phyloP scores from a whole-genome alignment of 2,797 vertebrate species.

The Darevskia nairensis region DNA sequence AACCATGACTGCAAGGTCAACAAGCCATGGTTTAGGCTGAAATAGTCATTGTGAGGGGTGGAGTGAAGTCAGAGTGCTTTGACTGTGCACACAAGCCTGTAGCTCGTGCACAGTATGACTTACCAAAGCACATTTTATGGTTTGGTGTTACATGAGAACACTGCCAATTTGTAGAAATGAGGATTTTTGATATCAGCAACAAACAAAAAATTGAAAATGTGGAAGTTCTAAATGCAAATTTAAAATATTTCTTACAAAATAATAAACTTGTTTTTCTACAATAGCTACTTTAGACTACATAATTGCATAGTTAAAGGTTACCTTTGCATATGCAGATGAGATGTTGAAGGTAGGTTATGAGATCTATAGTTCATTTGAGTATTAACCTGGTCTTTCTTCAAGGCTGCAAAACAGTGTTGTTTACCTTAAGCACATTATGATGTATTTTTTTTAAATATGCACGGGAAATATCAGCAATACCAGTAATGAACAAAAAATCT shows the following conservation, averaged over 20 bases:
- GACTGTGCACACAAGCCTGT: no score
- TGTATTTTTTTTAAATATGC: no score
- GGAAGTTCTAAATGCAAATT: not conserved
- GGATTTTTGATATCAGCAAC: not conserved
- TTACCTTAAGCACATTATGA: slow-evolving; percentile 1
- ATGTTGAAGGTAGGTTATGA: slow-evolving; percentile 64
- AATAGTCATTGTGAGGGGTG: no score
- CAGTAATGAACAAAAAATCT: not conserved
- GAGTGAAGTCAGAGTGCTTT: no score
- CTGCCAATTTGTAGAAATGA: not conserved
- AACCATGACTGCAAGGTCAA: no score
- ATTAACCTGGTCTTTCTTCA: slow-evolving; percentile 72
- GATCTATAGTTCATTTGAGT: slow-evolving; percentile 73
- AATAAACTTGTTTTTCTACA: not conserved
- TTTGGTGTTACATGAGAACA: no score
- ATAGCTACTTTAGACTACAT: not conserved
- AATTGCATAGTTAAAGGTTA: slow-evolving; percentile 68
- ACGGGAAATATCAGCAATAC: not conserved
- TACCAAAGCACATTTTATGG: no score
- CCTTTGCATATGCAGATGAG: slow-evolving; percentile 83
- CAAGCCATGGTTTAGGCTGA: no score
- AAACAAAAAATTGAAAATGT: not conserved
- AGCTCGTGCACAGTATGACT: no score
- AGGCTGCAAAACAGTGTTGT: slow-evolving; percentile 56
- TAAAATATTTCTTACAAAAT: not conserved